These are phyloP conservation scores for Bradypus variegatus DNA, from an alignment of 2,797 vertebrate species.

Conservation along the genomic window DNA sequence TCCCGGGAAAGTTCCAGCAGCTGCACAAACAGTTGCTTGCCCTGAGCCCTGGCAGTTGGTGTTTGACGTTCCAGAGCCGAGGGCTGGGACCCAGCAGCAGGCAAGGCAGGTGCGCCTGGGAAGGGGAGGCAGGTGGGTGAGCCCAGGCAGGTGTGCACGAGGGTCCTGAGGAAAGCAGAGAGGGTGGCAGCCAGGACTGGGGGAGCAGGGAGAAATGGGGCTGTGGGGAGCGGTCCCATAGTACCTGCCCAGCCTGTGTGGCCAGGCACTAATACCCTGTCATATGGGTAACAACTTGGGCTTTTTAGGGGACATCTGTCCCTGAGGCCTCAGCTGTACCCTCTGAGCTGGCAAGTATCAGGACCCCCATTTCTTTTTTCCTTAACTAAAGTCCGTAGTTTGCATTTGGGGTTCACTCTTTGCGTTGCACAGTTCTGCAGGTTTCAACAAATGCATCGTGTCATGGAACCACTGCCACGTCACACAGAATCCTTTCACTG, in stretches of 20 bases:
- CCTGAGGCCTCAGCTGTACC: neutral
- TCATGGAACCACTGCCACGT: fast-evolving
- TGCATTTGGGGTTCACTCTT: neutral
- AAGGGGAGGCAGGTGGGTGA: neutral
- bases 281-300: neutral
- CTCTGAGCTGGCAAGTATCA: too few relatives aligned
- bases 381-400: neutral
- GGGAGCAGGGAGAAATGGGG: neutral
- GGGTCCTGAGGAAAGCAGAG: neutral
- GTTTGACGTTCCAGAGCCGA: neutral
- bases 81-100: neutral
- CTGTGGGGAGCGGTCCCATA: neutral
- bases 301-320: neutral
- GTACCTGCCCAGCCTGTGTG: fast-evolving
- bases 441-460: neutral
- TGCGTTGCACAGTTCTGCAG: neutral
- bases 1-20: neutral
- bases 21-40: neutral
- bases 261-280: fast-evolving
- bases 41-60: neutral
- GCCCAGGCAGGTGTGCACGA: neutral
- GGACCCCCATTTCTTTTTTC: neutral
- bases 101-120: neutral
- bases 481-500: neutral
- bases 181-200: neutral